Evolutionary conservation across 2,113 vertebrate species (phyloP).

Genomic region (Lampris megalopsis): DNA sequence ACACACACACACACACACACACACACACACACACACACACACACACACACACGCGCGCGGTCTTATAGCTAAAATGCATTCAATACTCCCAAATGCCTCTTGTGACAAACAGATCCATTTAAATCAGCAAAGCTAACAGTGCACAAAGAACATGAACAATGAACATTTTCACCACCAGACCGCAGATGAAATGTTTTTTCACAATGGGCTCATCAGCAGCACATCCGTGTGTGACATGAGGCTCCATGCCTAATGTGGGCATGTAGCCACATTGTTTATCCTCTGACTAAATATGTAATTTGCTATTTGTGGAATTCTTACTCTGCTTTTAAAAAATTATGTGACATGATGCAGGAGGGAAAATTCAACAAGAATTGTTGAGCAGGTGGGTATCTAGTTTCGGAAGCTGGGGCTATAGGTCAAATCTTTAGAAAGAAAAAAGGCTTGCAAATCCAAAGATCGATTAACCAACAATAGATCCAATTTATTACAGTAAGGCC

Average conservation of each 20-base stretch:
- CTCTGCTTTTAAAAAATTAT: no score
- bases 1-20: no score
- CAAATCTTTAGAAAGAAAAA: not conserved
- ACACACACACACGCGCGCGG: no score
- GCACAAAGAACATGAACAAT: not conserved
- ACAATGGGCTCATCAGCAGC: not conserved
- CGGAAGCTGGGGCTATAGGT: slow-evolving; percentile 3
- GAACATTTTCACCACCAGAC: not conserved
- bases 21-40: no score
- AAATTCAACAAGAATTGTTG: not conserved
- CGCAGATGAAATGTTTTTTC: not conserved
- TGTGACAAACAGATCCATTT: slow-evolving; percentile 25
- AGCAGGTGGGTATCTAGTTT: slow-evolving; percentile 6
- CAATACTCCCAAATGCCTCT: not conserved
- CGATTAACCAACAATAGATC: slow-evolving; percentile 31
- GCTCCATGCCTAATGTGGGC: not conserved
- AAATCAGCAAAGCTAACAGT: slow-evolving; percentile 26
- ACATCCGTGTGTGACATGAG: not conserved
- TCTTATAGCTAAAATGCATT: not conserved
- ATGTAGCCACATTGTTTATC: not conserved
- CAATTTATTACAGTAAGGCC: slow-evolving; percentile 13
- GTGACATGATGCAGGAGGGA: not conserved
- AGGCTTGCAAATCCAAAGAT: slow-evolving; percentile 29
- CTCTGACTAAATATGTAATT: not conserved
- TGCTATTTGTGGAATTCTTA: not conserved